Evolutionary conservation across 2,888 invertebrate species (phyloP).

Genomic region (Cordilura impudica): DNA sequence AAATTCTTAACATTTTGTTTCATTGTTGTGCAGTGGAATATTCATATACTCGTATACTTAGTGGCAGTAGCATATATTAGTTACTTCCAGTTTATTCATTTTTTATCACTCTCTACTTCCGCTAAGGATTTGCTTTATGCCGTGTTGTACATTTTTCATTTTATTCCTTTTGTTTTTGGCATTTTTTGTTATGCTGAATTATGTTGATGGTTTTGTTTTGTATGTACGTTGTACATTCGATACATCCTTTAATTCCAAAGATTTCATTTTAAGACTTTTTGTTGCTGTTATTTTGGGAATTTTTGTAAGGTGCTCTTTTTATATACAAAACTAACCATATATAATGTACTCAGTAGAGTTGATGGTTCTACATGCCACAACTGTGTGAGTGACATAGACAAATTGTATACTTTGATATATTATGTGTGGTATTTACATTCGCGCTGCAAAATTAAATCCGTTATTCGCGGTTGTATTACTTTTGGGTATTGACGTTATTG

Average conservation of each 20-base stretch:
- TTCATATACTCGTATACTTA: neutral
- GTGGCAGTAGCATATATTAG: slow-evolving; percentile 27
- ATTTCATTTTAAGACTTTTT: slow-evolving; percentile 40
- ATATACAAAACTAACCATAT: slow-evolving; percentile 14
- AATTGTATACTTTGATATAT: slow-evolving; percentile 56
- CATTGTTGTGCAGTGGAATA: slow-evolving; percentile 7
- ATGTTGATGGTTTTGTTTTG: slow-evolving; percentile 26
- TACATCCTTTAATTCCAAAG: slow-evolving; percentile 42
- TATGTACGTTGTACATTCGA: slow-evolving; percentile 19
- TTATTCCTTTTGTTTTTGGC: slow-evolving; percentile 30
- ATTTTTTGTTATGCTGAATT: slow-evolving; percentile 25
- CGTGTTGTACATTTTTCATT: slow-evolving; percentile 61
- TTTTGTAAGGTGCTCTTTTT: slow-evolving; percentile 26
- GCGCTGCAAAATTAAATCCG: neutral
- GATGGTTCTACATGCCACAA: slow-evolving; percentile 48
- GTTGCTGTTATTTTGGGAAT: slow-evolving; percentile 8
- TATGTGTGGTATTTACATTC: slow-evolving; percentile 20
- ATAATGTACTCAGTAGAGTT: slow-evolving; percentile 42
- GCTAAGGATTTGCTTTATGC: slow-evolving; percentile 59
- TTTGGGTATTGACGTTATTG: slow-evolving; percentile 4
- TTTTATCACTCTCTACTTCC: slow-evolving; percentile 51
- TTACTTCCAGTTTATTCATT: neutral
- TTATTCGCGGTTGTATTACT: slow-evolving; percentile 5
- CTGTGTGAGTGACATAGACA: slow-evolving; percentile 59
- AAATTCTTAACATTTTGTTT: slow-evolving; percentile 50